These are phyloP conservation scores for Hormaphis cornu DNA, from an alignment of 1,140 invertebrate genomes.

Conservation along the genomic window DNA sequence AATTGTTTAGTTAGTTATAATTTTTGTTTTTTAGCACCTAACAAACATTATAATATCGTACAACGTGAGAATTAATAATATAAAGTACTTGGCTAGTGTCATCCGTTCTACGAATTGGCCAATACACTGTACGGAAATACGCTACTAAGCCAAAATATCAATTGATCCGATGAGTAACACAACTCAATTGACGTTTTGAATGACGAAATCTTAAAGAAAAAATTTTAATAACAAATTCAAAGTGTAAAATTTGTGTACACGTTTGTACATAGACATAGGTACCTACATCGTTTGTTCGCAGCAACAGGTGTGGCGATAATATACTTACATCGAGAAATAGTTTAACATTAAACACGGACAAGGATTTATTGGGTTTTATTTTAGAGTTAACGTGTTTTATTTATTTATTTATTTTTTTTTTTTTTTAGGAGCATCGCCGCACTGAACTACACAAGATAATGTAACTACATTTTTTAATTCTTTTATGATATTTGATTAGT, in stretches of 20 bases:
- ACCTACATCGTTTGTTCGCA: too few species aligned
- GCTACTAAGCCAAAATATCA: conserved; percentile 7
- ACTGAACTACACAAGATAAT: too few species aligned
- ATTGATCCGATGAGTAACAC: not conserved
- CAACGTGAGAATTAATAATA: not conserved
- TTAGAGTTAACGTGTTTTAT: too few species aligned
- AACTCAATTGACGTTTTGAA: not conserved
- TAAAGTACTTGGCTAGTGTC: conserved; percentile 5
- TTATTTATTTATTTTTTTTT: not conserved
- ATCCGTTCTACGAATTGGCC: conserved; percentile 19
- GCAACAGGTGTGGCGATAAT: not conserved
- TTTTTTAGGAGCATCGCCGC: not conserved
- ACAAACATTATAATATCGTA: too few species aligned
- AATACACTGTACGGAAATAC: conserved; percentile 22
- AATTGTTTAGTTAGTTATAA: too few species aligned
- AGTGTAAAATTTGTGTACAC: too few species aligned
- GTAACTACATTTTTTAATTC: not conserved
- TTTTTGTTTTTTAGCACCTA: too few species aligned
- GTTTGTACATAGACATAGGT: too few species aligned
- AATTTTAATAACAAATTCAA: not conserved
- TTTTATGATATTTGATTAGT: conserved; percentile 19
- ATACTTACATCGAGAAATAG: not conserved
- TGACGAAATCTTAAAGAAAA: too few species aligned
- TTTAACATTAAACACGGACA: not conserved
- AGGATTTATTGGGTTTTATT: too few species aligned